A percentile compares a stretch with the other conserved stretches of the same genome.
These are phyloP conservation scores for Trichopria drosophilae DNA, from an alignment of 2,888 invertebrate species.

Conservation along the genomic window DNA sequence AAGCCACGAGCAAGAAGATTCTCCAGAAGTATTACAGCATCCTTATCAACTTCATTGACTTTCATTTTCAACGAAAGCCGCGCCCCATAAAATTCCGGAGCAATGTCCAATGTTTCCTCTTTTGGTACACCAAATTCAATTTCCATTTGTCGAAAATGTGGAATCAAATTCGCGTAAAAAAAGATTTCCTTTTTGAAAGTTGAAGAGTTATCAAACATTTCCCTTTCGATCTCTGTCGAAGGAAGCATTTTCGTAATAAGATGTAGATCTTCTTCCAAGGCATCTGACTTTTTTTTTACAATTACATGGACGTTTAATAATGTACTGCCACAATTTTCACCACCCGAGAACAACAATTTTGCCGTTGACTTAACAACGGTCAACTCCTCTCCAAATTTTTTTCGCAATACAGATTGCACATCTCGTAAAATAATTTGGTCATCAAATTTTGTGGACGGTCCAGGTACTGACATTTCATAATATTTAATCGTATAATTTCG, in stretches of 20 bases:
- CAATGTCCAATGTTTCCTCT: conserved; percentile 57
- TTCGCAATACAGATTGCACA: conserved; percentile 41
- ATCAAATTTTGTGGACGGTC: too few species aligned
- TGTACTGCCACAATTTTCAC: conserved; percentile 67
- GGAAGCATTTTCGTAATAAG: conserved; percentile 65
- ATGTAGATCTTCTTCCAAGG: conserved; percentile 52
- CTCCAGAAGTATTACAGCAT: conserved; percentile 64
- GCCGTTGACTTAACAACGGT: conserved; percentile 40
- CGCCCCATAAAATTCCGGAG: conserved; percentile 64
- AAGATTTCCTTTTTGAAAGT: conserved; percentile 65
- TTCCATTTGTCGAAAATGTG: conserved; percentile 60
- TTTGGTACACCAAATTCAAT: conserved; percentile 58
- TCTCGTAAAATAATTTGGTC: conserved; percentile 41
- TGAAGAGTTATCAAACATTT: conserved; percentile 62
- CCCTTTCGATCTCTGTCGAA: conserved; percentile 61
- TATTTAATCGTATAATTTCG: too few species aligned
- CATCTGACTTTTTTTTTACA: conserved; percentile 32
- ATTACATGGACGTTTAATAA: conserved; percentile 57
- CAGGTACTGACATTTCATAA: too few species aligned
- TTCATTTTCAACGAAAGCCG: conserved; percentile 51
- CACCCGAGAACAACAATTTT: conserved; percentile 54
- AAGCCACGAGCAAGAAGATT: conserved; percentile 62
- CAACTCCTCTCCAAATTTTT: conserved; percentile 36
- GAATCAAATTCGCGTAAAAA: conserved; percentile 61
- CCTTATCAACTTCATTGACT: conserved; percentile 61